Base-by-base conservation (phyloP, 2,888 invertebrate species). In the Pseudeuparius sepicola region DNA sequence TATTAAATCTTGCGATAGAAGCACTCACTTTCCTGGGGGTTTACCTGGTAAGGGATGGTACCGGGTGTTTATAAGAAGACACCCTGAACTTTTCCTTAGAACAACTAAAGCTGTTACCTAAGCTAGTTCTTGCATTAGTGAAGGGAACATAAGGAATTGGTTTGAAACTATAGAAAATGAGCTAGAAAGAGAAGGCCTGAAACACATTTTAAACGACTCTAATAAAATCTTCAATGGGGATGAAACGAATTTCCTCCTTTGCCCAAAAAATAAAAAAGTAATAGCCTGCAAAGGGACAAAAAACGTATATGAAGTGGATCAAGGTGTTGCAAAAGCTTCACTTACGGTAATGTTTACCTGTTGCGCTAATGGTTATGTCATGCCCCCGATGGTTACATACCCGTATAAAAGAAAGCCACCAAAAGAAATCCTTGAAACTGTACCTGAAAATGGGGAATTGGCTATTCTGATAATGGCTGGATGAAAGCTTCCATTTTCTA, bases 261-360 rank as follows among this genome's bases (percentile, higher is more conserved):
- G 32, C 23, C 31, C 18, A 28, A 24, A n/a, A 28, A 36, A 40
- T 32, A 37, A 28, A 35, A 35, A 35, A 31, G 46, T 46, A 7
- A 16, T 45, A 10, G 46, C 41, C 9, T 15, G 34, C 34, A 52
- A 13, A 39, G 18, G 34, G 13, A 41, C 38, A 30, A 48, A 25
- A 46, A 52, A 56, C 37, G 52, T 59, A 2, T 57, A 59, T 34
- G 54, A 59, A 41, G 44, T 58, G 14, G 56, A 55, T 27, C 50
- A 54, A 14, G 49, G 51, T 10, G 43, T 13, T 7, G 14, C 30
- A 10, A 30, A 30, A 18, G 17, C 30, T 11, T 18, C 18, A 7
- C 12, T 30, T 5, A 58, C 57, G 6, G 57, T 57, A 1, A 45
- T 60, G 51, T 57, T 56, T 38, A 52, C 54, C 10, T 60, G 59